phyloP scores from a whole-genome alignment of 1,140 invertebrate genomes.

The Zaprionus inermis region DNA sequence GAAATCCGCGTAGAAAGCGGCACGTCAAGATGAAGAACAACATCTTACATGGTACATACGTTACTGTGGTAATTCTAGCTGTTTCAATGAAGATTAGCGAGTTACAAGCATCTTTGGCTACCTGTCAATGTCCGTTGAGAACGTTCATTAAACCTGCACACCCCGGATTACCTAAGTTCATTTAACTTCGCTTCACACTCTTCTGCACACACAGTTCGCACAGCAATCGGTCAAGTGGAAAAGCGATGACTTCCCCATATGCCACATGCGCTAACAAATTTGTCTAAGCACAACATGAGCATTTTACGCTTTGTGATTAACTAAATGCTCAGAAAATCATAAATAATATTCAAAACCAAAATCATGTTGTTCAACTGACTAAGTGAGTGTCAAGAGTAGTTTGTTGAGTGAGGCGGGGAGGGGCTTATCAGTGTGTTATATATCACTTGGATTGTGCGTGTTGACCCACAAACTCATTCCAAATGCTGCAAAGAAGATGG shows the following conservation, averaged over 20 bases:
- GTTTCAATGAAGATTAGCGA: constrained; percentile 28
- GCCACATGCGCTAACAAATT: constrained; percentile 56
- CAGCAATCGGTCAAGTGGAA: constrained; percentile 63
- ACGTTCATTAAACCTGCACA: constrained; percentile 37
- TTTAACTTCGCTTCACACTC: constrained; percentile 33
- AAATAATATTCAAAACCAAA: constrained; percentile 57
- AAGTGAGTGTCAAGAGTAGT: constrained; percentile 22
- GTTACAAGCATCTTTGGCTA: constrained; percentile 4
- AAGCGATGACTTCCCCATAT: constrained; percentile 69
- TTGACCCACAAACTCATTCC: constrained; percentile 64
- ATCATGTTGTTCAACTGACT: constrained; percentile 19
- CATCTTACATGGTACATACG: neutral
- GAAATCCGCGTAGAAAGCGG: constrained; percentile 55
- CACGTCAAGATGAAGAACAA: constrained; percentile 13
- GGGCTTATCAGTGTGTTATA: constrained; percentile 57
- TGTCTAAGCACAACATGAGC: constrained; percentile 46
- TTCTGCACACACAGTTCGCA: constrained; percentile 48
- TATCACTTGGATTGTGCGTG: constrained; percentile 64
- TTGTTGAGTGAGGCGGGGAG: too few species aligned
- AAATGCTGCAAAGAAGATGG: constrained; percentile 3
- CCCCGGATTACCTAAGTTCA: constrained; percentile 32
- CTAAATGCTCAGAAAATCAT: constrained; percentile 61
- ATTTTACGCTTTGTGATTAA: constrained; percentile 72
- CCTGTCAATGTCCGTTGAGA: constrained; percentile 33
- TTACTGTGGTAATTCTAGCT: constrained; percentile 45